Evolutionary conservation across 2,797 vertebrate genomes (phyloP).

Genomic region (Esox lucius): DNA sequence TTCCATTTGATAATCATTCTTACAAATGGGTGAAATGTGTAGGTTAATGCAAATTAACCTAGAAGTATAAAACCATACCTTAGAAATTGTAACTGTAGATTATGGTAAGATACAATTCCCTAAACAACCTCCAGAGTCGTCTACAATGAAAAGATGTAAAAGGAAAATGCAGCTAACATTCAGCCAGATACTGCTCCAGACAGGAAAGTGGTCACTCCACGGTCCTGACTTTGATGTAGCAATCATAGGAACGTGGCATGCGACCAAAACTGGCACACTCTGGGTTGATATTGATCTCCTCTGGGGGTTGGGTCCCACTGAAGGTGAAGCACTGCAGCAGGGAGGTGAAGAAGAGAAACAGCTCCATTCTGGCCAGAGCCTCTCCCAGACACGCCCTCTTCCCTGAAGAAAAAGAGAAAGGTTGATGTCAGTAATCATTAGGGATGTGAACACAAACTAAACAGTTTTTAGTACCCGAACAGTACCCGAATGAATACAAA

Average conservation of each 20-base stretch:
- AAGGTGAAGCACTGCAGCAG: slow-evolving; percentile 56
- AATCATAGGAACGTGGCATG: slow-evolving; percentile 28
- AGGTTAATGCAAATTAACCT: too few species aligned
- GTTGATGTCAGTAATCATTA: not conserved
- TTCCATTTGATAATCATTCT: too few species aligned
- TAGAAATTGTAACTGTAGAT: too few species aligned
- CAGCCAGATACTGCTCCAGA: not conserved
- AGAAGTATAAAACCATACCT: too few species aligned
- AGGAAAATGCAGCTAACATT: not conserved
- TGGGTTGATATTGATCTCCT: slow-evolving; percentile 52
- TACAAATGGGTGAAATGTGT: too few species aligned
- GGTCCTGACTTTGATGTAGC: slow-evolving; percentile 28
- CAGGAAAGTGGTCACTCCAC: not conserved
- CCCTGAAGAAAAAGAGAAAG: slow-evolving; percentile 23
- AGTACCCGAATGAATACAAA: too few species aligned
- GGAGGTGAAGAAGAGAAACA: slow-evolving; percentile 50
- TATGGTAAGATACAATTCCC: too few species aligned
- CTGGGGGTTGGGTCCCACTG: too few species aligned
- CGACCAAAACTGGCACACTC: slow-evolving; percentile 40
- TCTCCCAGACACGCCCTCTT: slow-evolving; percentile 52
- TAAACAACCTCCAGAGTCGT: not conserved
- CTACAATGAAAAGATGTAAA: not conserved
- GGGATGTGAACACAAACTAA: too few species aligned
- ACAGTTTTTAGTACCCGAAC: too few species aligned
- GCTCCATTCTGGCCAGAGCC: slow-evolving; percentile 45